Evolutionary conservation across 2,113 vertebrate genomes (phyloP), one percentile per base, ranked within the genome.

Genomic region (Willisornis vidua): DNA sequence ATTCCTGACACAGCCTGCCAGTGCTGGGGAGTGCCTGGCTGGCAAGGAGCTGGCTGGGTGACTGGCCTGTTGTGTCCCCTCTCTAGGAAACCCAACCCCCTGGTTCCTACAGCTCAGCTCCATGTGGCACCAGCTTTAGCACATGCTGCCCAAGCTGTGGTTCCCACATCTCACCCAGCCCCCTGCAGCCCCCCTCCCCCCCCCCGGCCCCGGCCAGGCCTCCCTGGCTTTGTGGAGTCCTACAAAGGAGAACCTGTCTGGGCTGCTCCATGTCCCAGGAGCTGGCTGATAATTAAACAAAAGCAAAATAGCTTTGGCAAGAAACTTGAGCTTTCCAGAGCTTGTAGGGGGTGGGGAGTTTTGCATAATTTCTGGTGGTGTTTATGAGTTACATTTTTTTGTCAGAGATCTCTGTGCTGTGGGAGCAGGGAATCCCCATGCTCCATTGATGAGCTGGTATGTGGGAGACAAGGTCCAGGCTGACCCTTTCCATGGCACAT

Each of bases 251-350:
- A 97, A 95, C 96, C 95, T 95, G 96, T 93, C 91, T 3, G 2
- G 76, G 93, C 91, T 84, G 94, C 93, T 94, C 73, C 1, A 1
- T 1, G 10, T 78, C 93, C 46, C 73, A 3, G 63, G 91, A 90
- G 48, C 76, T 81, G 80, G 95, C 89, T 96, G 95, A 95, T 97
- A 95, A 96, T 96, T 97, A 97, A 96, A 97, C 96, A 97, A 96
- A 96, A 80, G 65, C 92, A 88, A 95, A 97, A 94, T 29, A 89
- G 89, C 33, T 8, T 74, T 88, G 72, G 88, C 83, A 71, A 59
- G 95, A 95, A 97, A 97, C 65, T 70, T 95, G 94, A 96, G 94
- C 95, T 95, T 96, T 94, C n/a, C 12, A 14, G 59, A 81, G 76
- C 72, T 26, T 26, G 54, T 10, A 7, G 54, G 91, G 74, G 74